These are phyloP conservation scores for Phylloscopus trochiloides DNA, from an alignment of 2,113 vertebrate genomes.

Conservation along the genomic window DNA sequence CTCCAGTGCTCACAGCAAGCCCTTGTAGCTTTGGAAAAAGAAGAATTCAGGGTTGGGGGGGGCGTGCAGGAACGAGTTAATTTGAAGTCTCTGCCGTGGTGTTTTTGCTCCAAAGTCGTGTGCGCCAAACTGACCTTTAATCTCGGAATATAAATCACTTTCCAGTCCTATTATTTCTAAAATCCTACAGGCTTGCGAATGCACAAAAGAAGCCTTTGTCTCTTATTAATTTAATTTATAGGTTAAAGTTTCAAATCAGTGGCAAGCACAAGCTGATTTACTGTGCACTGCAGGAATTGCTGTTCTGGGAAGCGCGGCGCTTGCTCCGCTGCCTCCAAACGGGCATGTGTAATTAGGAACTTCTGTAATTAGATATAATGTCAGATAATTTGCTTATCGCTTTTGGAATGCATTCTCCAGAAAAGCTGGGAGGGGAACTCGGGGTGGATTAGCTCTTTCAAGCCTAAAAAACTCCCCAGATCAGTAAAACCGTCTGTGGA, in stretches of 20 bases:
- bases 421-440: neutral
- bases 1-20: neutral
- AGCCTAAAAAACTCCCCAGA: neutral
- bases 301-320: neutral
- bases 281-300: conserved; percentile 37
- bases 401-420: neutral
- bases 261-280: conserved; percentile 63
- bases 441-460: neutral
- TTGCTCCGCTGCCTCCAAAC: neutral
- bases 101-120: conserved; percentile 46
- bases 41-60: fast-evolving
- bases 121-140: conserved; percentile 69
- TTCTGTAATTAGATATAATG: conserved; percentile 2
- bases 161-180: conserved; percentile 71
- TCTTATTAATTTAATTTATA: conserved; percentile 71
- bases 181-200: conserved; percentile 66
- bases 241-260: conserved; percentile 66
- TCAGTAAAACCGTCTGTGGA: neutral
- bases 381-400: neutral
- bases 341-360: conserved; percentile 33
- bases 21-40: neutral
- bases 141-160: conserved; percentile 75
- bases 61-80: conserved; percentile 41
- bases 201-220: conserved; percentile 74
- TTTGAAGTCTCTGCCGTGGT: neutral